These are phyloP conservation scores for Peromyscus californicus DNA, from an alignment of 2,113 vertebrate genomes.

Conservation along the genomic window DNA sequence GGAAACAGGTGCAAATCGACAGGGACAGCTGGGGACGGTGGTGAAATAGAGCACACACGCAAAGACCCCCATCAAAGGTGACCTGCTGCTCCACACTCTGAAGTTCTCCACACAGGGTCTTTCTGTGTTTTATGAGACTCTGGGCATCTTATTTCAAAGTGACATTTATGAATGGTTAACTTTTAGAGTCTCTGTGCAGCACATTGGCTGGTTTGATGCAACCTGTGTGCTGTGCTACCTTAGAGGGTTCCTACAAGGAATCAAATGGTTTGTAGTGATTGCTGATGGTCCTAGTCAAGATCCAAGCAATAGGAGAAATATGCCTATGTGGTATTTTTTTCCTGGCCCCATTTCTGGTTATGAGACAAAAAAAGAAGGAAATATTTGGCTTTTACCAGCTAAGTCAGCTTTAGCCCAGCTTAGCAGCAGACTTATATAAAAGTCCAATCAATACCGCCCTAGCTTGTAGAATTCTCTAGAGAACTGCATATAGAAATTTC, in stretches of 20 bases:
- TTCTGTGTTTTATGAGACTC: slow-evolving; percentile 18
- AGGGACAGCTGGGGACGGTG: background rate
- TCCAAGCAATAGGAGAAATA: background rate
- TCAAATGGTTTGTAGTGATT: background rate
- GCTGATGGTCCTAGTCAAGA: background rate
- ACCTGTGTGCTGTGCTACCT: background rate
- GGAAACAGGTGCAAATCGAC: background rate
- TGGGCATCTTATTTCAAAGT: background rate
- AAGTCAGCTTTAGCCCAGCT: slow-evolving; percentile 59
- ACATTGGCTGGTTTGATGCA: background rate
- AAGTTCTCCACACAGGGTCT: too few relatives aligned
- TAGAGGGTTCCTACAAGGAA: background rate
- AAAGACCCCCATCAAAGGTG: background rate
- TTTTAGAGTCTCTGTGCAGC: background rate
- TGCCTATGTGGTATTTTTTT: background rate
- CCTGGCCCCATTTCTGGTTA: background rate
- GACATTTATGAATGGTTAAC: slow-evolving; percentile 12
- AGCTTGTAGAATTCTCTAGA: slow-evolving; percentile 52
- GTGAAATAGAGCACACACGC: background rate
- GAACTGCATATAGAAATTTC: slow-evolving; percentile 58
- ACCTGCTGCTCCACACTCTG: background rate
- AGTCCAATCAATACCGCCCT: slow-evolving; percentile 67
- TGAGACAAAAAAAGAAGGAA: slow-evolving; percentile 44
- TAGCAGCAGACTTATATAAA: slow-evolving; percentile 60
- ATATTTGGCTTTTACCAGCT: slow-evolving; percentile 48